Percentiles rank a stretch among this genome's conserved stretches.
Conservation (phyloP, 1,140 invertebrate species). For the Eriocheir sinensis region DNA sequence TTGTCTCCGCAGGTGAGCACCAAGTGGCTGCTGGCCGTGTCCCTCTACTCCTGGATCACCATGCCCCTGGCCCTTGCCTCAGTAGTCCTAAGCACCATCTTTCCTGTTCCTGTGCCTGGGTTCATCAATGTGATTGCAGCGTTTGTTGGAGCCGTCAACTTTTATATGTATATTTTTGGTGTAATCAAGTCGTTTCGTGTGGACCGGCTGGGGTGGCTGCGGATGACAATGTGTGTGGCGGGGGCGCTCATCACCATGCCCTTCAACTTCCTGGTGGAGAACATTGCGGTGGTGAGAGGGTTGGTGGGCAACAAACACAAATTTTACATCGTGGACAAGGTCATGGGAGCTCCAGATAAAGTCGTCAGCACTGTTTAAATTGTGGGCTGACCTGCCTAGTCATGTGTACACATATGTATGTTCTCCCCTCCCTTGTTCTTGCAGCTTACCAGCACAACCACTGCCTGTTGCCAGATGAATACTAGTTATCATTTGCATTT, state of each 20-base stretch:
- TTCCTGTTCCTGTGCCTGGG: constrained; percentile 92
- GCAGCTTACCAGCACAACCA: constrained; percentile 64
- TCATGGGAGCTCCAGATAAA: constrained; percentile 67
- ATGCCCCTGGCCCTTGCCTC: constrained; percentile 96
- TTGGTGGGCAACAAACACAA: constrained; percentile 95
- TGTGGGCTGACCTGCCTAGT: constrained; percentile 63
- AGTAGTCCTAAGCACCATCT: constrained; percentile 90
- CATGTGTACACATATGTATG: constrained; percentile 65
- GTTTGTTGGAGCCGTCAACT: constrained; percentile 94
- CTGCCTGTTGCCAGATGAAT: constrained; percentile 44
- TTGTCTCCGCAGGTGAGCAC: constrained; percentile 65
- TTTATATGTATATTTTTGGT: constrained; percentile 98
- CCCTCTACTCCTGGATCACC: constrained; percentile 97
- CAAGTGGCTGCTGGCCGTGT: constrained; percentile 89
- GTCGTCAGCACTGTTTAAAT: constrained; percentile 74
- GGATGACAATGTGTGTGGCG: constrained; percentile 90
- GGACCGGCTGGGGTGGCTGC: constrained; percentile 90
- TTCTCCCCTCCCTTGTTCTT: constrained; percentile 49
- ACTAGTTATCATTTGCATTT: not conserved
- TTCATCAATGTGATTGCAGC: constrained; percentile 92
- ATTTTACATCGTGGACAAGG: constrained; percentile 97
- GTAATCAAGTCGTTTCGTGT: constrained; percentile 97
- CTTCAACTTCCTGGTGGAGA: constrained; percentile 96
- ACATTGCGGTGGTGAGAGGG: constrained; percentile 96
- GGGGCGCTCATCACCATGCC: constrained; percentile 94